A percentile compares a stretch with the other conserved stretches of the same genome.
Evolutionary conservation across 1,140 invertebrate species (phyloP).

Genomic region (Aphelenchoides besseyi): DNA sequence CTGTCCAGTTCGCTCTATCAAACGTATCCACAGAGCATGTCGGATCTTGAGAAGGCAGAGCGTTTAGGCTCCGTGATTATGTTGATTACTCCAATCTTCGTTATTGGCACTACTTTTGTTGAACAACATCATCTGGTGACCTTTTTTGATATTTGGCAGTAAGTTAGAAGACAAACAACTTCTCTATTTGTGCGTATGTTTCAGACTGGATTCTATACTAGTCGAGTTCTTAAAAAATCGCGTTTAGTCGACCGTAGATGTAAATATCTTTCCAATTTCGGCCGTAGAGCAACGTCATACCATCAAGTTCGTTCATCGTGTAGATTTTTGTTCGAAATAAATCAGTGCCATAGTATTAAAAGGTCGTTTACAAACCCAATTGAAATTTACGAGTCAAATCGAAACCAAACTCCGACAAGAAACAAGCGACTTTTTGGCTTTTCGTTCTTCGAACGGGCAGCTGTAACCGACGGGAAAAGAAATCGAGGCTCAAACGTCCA

Average conservation of each 20-base stretch:
- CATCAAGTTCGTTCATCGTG: neutral
- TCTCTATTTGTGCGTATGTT: neutral
- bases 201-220: slow-evolving; percentile 39
- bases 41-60: slow-evolving; percentile 34
- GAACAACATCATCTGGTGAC: slow-evolving; percentile 52
- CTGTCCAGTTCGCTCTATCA: slow-evolving; percentile 39
- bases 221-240: slow-evolving; percentile 48
- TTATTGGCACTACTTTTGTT: slow-evolving; percentile 53
- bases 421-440: no score
- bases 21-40: slow-evolving; percentile 33
- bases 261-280: no score
- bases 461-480: no score
- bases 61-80: slow-evolving; percentile 54
- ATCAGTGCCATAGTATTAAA: no score
- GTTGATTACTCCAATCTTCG: slow-evolving; percentile 55
- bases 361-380: no score
- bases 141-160: slow-evolving; percentile 57
- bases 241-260: neutral
- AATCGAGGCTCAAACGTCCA: no score
- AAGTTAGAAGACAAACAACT: neutral
- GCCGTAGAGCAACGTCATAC: neutral
- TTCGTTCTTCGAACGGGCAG: no score
- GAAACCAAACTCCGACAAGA: no score
- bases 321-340: neutral
- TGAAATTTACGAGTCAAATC: no score